A percentile compares a stretch with the other conserved stretches of the same genome.
Conservation (phyloP, 2,797 vertebrate species). For the Distichodus sexfasciatus region DNA sequence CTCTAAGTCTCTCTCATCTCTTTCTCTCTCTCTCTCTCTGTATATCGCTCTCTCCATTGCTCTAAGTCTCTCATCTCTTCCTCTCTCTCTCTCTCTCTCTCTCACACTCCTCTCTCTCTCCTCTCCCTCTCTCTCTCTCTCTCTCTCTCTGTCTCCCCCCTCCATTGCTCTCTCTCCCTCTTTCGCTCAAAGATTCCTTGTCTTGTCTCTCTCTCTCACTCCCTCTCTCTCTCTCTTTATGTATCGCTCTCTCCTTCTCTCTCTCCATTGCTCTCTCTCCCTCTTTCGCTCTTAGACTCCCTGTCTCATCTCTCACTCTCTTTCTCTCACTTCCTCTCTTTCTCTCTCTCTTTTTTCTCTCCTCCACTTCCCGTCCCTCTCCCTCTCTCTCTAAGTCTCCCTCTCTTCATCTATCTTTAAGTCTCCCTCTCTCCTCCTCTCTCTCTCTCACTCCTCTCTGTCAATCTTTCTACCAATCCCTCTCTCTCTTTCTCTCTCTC, state of each 20-base stretch:
- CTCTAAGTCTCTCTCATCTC: not conserved
- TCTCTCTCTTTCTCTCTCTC: not conserved
- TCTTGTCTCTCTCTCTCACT: not conserved
- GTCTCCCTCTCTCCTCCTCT: not conserved
- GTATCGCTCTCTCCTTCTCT: not conserved
- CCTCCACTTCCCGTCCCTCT: not conserved
- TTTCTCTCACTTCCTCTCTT: not conserved
- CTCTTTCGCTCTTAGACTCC: not conserved
- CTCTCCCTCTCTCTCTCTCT: not conserved
- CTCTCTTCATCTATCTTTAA: not conserved
- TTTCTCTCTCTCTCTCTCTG: not conserved
- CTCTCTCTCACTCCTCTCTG: not conserved
- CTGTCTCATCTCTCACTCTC: not conserved
- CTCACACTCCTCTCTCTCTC: not conserved
- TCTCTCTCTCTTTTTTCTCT: not conserved
- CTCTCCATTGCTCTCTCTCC: conserved; percentile 7
- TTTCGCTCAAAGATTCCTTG: conserved; percentile 35
- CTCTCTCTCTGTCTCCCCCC: conserved; percentile 5
- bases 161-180: conserved; percentile 43
- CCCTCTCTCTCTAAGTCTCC: not conserved
- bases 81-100: not conserved
- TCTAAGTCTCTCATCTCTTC: not conserved
- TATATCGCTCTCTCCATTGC: not conserved
- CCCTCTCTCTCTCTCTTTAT: not conserved
- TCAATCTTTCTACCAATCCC: not conserved